Evolutionary conservation across 53 echinoderm and acorn worm species (phyloP), one percentile per base, ranked within the genome.

Genomic region (Mesocentrotus franciscanus): DNA sequence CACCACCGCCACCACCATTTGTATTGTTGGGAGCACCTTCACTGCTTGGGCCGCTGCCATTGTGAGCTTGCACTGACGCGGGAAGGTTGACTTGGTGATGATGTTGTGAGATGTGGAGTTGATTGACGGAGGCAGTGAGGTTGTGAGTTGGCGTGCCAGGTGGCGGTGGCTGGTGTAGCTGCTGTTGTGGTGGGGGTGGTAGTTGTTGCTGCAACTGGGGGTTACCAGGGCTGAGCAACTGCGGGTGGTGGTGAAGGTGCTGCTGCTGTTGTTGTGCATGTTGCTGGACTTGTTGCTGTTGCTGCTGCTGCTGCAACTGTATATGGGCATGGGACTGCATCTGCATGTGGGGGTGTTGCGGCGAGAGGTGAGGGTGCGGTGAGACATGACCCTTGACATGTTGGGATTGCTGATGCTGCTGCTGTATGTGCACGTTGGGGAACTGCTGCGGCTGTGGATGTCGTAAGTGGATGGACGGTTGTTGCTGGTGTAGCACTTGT

Each of bases 101-200:
- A 78, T 98, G 98, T 71, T 98, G 98, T 39, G 98, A 97, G 92
- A 98, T 98, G 89, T 97, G 96, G 90, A 98, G 96, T 91, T 98
- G 97, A 57, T 96, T 96, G 32, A 98, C 64, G 17, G 97, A 95
- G 1, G 97, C 97, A 1, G 97, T 95, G 33, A 97, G 90, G 95
- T 96, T 96, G 95, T 97, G 97, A 55, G 96, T 92, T 32, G 95
- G 94, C 10, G 95, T 85, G 49, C 95, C 95, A 16, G 96, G 95
- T 90, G 92, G 68, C 22, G 95, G 96, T 29, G 96, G 96, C 20
- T 91, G 94, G 78, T 93, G 95, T 71, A 94, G 96, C 61, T 96
- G 95, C 83, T 97, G 97, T 35, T 93, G 97, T 7, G 29, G 74
- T 55, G 94, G 96, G 35, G 49, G 58, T 89, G 60, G 89, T 17